phyloP scores from a whole-genome alignment of 2,888 invertebrate genomes.

The Drosophila nigricruria region DNA sequence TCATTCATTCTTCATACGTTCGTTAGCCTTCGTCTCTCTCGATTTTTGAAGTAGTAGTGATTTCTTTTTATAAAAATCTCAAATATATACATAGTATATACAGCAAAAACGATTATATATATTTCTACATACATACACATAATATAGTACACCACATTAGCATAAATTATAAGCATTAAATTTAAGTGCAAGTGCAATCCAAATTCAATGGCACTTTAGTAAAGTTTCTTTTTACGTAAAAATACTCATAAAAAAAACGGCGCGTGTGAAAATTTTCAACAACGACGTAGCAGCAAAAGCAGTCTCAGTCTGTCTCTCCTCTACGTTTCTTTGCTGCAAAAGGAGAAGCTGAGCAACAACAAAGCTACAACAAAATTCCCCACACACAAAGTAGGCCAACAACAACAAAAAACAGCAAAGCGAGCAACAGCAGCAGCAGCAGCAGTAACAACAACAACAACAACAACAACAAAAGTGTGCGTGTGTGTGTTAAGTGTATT shows the following conservation, averaged over 20 bases:
- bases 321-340: conserved; percentile 58
- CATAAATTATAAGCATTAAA: conserved; percentile 32
- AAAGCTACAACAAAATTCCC: conserved; percentile 65
- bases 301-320: conserved; percentile 40
- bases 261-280: conserved; percentile 78
- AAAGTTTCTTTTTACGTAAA: conserved; percentile 73
- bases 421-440: conserved; percentile 54
- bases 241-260: conserved; percentile 63
- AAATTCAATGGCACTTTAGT: conserved; percentile 52
- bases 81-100: conserved; percentile 61
- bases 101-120: conserved; percentile 43
- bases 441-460: conserved; percentile 45
- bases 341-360: conserved; percentile 63
- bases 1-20: conserved; percentile 59
- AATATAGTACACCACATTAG: conserved; percentile 52
- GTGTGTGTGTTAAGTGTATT: conserved; percentile 60
- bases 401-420: conserved; percentile 66
- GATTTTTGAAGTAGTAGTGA: conserved; percentile 61
- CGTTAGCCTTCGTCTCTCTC: conserved; percentile 60
- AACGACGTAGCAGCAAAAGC: conserved; percentile 55
- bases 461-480: conserved; percentile 43
- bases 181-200: conserved; percentile 57
- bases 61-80: conserved; percentile 59
- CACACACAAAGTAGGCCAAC: conserved; percentile 81
- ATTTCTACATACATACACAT: conserved; percentile 40